phyloP scores from a whole-genome alignment of 2,113 vertebrate species.

The Raja brachyura region DNA sequence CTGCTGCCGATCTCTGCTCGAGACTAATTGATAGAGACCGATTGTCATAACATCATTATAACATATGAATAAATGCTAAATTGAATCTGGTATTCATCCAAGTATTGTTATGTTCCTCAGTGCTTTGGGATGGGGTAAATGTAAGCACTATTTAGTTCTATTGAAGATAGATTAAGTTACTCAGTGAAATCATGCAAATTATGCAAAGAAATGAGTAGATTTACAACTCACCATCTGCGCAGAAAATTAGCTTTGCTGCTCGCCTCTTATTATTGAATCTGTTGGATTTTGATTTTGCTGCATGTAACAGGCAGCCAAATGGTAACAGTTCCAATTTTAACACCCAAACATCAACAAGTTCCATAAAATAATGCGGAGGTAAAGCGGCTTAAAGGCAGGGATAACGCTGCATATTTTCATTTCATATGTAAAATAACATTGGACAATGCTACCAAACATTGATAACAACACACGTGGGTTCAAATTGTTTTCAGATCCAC shows the following conservation, averaged over 20 bases:
- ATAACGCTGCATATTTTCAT: no score
- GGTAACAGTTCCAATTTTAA: neutral
- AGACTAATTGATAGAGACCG: no score
- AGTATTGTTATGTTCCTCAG: neutral
- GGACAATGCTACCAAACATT: no score
- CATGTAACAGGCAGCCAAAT: neutral
- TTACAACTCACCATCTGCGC: neutral
- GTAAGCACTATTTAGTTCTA: neutral
- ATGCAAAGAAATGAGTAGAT: neutral
- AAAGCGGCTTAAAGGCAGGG: no score
- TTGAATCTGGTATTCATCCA: no score
- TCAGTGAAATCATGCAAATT: constrained; percentile 8
- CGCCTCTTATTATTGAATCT: neutral
- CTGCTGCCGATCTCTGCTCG: neutral
- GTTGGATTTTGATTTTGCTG: neutral
- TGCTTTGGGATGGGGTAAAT: neutral
- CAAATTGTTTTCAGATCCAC: no score
- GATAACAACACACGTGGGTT: no score
- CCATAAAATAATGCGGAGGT: no score
- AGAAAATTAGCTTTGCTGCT: neutral
- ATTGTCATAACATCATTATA: neutral
- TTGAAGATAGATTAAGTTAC: neutral
- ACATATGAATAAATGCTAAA: neutral
- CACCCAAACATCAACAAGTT: neutral
- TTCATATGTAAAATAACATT: no score